A percentile compares a stretch with the other conserved stretches of the same genome.
Evolutionary conservation across 1,140 invertebrate species (phyloP).

Genomic region (Lycorma delicatula): DNA sequence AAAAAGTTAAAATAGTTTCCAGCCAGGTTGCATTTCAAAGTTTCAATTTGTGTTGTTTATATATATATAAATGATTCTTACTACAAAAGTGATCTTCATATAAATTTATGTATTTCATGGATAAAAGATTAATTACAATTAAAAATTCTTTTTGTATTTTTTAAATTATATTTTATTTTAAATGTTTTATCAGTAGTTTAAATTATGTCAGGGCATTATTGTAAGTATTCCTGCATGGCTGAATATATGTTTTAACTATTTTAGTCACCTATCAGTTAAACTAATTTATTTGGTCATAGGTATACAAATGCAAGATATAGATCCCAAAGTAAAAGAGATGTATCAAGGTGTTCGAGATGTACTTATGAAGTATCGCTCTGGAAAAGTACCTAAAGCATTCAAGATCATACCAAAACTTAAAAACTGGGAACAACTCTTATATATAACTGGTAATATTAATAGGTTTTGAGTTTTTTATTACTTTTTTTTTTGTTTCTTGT

Average conservation of each 20-base stretch:
- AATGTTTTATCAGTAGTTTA: not conserved
- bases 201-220: not conserved
- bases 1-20: too few relatives aligned
- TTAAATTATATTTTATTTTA: too few relatives aligned
- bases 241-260: too few relatives aligned
- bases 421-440: conserved; percentile 96
- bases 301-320: conserved; percentile 65
- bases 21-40: too few relatives aligned
- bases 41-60: too few relatives aligned
- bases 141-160: too few relatives aligned
- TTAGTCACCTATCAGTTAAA: not conserved
- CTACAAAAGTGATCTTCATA: too few relatives aligned
- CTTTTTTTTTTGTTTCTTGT: too few relatives aligned
- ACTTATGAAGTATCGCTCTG: conserved; percentile 81
- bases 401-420: conserved; percentile 87
- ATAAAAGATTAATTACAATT: too few relatives aligned
- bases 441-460: conserved; percentile 53
- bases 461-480: not conserved
- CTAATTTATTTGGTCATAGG: conserved; percentile 32
- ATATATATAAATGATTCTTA: too few relatives aligned
- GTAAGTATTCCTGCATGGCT: too few relatives aligned
- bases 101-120: too few relatives aligned
- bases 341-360: conserved; percentile 85
- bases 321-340: conserved; percentile 62
- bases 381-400: conserved; percentile 96